Evolutionary conservation across 2,797 vertebrate species (phyloP).

Genomic region (Gouania willdenowi): DNA sequence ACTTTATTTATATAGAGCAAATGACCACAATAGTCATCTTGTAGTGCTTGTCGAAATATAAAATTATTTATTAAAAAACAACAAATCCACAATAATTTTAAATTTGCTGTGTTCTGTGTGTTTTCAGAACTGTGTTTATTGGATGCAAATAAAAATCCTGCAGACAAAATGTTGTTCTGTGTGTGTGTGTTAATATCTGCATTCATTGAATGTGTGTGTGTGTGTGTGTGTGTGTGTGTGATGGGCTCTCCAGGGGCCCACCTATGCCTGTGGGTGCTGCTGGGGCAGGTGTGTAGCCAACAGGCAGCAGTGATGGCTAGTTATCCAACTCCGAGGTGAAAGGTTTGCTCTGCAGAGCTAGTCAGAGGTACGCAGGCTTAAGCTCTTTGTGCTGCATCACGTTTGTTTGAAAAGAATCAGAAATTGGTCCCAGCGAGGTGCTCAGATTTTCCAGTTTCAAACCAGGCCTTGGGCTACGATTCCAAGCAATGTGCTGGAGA

Average conservation of each 20-base stretch:
- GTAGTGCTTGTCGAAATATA: too few species aligned
- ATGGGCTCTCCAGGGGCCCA: slow-evolving; percentile 53
- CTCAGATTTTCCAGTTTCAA: slow-evolving; percentile 36
- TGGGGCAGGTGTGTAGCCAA: slow-evolving; percentile 78
- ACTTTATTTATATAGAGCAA: too few species aligned
- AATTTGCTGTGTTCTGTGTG: too few species aligned
- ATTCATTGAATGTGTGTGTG: slow-evolving; percentile 7
- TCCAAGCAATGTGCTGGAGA: slow-evolving; percentile 27
- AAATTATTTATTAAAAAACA: too few species aligned
- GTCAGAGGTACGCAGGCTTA: slow-evolving; percentile 61
- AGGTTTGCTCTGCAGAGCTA: slow-evolving; percentile 57
- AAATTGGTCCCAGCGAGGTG: slow-evolving; percentile 70
- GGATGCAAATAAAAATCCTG: not conserved
- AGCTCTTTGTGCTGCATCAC: slow-evolving; percentile 33
- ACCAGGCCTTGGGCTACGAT: slow-evolving; percentile 35
- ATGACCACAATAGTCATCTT: too few species aligned
- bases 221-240: slow-evolving; percentile 9
- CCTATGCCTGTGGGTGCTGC: slow-evolving; percentile 64
- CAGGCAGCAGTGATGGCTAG: slow-evolving; percentile 68
- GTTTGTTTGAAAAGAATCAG: slow-evolving; percentile 51
- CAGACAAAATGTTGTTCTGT: not conserved
- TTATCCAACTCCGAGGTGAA: slow-evolving; percentile 66
- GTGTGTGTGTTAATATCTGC: not conserved
- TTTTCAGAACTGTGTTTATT: not conserved
- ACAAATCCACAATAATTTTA: too few species aligned